Evolutionary conservation across 2,888 invertebrate species (phyloP), one percentile per base, ranked within the genome.

Genomic region (Apamea monoglypha): DNA sequence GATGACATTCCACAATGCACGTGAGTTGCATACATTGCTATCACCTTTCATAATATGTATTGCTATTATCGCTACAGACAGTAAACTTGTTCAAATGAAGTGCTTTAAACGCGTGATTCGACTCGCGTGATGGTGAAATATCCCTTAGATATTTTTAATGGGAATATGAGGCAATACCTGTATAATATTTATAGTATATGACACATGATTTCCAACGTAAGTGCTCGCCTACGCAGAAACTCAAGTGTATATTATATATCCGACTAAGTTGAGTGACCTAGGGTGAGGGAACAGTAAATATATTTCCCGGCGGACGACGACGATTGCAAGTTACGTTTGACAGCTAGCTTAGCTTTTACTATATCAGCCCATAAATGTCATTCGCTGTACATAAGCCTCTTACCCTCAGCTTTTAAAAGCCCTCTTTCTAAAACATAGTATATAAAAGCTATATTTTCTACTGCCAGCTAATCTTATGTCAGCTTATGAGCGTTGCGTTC

Each of bases 11-110:
- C 25, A 40, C n/a, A 29, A n/a, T 56, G 36, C 74, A 74, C 44
- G 5, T 67, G 36, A 29, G 40, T 66, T 76, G 86, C 67, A 73
- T 29, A 56, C n/a, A 32, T 14, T 29, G 63, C 50, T 68, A 72
- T 76, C 59, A 53, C 40, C 61, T 56, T 36, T 44, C 32, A 69
- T 64, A 81, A 47, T 64, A n/a, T n/a, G n/a, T n/a, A 63, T 63
- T 53, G n/a, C 21, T 44, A 36, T 56, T 75, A 76, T 56, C 83
- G 61, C 25, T 56, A 53, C 21, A 61, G 83, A 83, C 82, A 82
- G 5, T 16, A 47, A 59, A 53, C 69, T 76, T 85, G 81, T 85
- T 83, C 61, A 86, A 7, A n/a, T 69, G 18, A 10, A 83, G 76
- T 82, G 76, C 44, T 83, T 61, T 21, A 21, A 10, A 64, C 40